These are phyloP conservation scores for Paratilapia polleni DNA, from an alignment of 2,113 vertebrate species.

Conservation along the genomic window DNA sequence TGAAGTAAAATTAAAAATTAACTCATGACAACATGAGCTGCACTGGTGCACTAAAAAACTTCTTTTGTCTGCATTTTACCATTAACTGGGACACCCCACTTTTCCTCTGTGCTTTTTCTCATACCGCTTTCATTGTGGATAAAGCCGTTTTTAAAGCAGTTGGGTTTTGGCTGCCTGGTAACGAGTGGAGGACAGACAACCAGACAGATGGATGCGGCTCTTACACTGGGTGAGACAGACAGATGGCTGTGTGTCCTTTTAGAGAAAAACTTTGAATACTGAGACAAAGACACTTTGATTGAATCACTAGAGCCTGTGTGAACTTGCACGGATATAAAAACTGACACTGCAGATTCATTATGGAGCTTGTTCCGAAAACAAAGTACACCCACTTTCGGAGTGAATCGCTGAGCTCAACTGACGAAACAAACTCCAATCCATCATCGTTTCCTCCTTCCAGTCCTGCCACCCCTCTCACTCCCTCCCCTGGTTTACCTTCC, in stretches of 20 bases:
- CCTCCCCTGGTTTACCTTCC: conserved; percentile 72
- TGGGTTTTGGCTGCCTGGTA: conserved; percentile 46
- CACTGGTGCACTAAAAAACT: conserved; percentile 55
- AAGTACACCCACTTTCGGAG: conserved; percentile 96
- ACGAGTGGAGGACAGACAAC: conserved; percentile 52
- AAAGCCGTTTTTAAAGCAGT: conserved; percentile 46
- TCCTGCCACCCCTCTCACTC: conserved; percentile 78
- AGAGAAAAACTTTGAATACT: conserved; percentile 64
- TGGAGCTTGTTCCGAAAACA: conserved; percentile 93
- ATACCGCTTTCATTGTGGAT: conserved; percentile 43
- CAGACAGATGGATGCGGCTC: conserved; percentile 56
- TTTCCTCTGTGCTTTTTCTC: conserved; percentile 38
- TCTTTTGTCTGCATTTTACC: conserved; percentile 38
- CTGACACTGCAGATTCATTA: conserved; percentile 67
- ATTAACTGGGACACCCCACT: conserved; percentile 37
- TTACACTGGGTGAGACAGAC: conserved; percentile 58
- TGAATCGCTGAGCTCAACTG: conserved; percentile 89
- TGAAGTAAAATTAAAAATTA: conserved; percentile 35
- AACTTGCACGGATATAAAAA: conserved; percentile 58
- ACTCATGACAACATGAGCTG: conserved; percentile 67
- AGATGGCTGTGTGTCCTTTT: conserved; percentile 60
- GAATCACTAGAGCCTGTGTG: conserved; percentile 53
- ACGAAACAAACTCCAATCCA: conserved; percentile 78
- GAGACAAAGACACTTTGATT: conserved; percentile 65
- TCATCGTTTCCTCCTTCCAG: conserved; percentile 79